A percentile compares a stretch with the other conserved stretches of the same genome.
Conservation (phyloP, 2,113 vertebrate species). For the Poeciliopsis occidentalis region DNA sequence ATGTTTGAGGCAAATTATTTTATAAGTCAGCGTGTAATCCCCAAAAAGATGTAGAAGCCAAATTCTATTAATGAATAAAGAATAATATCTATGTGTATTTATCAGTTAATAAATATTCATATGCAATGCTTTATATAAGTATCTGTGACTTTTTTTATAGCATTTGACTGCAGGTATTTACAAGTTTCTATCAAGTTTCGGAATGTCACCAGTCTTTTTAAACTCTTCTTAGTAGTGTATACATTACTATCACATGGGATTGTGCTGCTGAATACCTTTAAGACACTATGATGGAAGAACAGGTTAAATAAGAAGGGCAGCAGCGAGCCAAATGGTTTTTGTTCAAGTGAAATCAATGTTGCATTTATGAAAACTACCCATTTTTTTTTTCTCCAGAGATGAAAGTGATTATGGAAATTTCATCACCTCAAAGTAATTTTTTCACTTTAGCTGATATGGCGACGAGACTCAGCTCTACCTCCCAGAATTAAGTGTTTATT, state of each 20-base stretch:
- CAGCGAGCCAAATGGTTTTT: no score
- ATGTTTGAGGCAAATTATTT: conserved; percentile 63
- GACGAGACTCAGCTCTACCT: not conserved
- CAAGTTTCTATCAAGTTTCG: conserved; percentile 57
- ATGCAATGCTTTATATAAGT: conserved; percentile 47
- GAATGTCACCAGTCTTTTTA: conserved; percentile 56
- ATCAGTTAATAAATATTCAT: conserved; percentile 31
- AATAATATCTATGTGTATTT: conserved; percentile 18
- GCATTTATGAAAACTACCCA: conserved; percentile 19
- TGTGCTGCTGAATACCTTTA: conserved; percentile 67
- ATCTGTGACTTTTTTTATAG: conserved; percentile 67
- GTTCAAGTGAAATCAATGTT: conserved; percentile 12
- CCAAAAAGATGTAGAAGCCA: conserved; percentile 26
- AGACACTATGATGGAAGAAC: conserved; percentile 38
- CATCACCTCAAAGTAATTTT: not conserved
- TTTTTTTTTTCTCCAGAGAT: not conserved
- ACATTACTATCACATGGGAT: conserved; percentile 68
- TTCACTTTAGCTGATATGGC: not conserved
- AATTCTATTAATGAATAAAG: conserved; percentile 36
- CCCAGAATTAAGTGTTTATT: not conserved
- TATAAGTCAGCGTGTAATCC: conserved; percentile 45
- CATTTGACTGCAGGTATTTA: conserved; percentile 67
- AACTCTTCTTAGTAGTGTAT: conserved; percentile 53
- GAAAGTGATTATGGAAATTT: not conserved
- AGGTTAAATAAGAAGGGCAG: conserved; percentile 39